Conservation (phyloP, 1,140 invertebrate genomes). For the Caenorhabditis latens region DNA sequence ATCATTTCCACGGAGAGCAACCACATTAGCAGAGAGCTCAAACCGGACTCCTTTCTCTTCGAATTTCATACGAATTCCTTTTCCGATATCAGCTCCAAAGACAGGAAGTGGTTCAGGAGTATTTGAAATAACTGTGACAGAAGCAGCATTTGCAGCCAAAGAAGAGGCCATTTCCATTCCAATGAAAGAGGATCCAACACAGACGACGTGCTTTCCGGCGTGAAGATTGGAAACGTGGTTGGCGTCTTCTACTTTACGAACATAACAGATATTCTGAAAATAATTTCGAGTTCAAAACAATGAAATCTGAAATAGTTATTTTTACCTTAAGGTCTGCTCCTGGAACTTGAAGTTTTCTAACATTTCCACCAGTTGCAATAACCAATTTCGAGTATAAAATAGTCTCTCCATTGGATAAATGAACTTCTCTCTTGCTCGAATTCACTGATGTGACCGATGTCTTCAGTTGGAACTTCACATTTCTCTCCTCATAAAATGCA, state of each 20-base stretch:
- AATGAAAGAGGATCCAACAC: slow-evolving; percentile 61
- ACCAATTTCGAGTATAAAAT: slow-evolving; percentile 64
- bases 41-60: slow-evolving; percentile 58
- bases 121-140: slow-evolving; percentile 59
- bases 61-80: slow-evolving; percentile 58
- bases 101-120: slow-evolving; percentile 59
- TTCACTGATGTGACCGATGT: slow-evolving; percentile 59
- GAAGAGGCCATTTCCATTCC: slow-evolving; percentile 63
- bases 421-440: slow-evolving; percentile 51
- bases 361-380: slow-evolving; percentile 64
- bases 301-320: not conserved
- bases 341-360: slow-evolving; percentile 58
- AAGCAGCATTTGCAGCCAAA: slow-evolving; percentile 42
- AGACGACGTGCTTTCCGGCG: slow-evolving; percentile 60
- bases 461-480: slow-evolving; percentile 54
- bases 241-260: slow-evolving; percentile 47
- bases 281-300: not conserved
- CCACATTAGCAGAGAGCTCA: slow-evolving; percentile 9
- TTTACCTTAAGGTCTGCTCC: slow-evolving; percentile 63
- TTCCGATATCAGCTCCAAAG: slow-evolving; percentile 59
- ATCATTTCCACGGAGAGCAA: slow-evolving; percentile 52
- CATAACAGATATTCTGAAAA: slow-evolving; percentile 57
- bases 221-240: slow-evolving; percentile 36
- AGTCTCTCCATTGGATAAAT: slow-evolving; percentile 51
- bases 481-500: slow-evolving; percentile 63